These are phyloP conservation scores for Dunckerocampus dactyliophorus DNA, from an alignment of 2,113 vertebrate genomes.

Conservation along the genomic window DNA sequence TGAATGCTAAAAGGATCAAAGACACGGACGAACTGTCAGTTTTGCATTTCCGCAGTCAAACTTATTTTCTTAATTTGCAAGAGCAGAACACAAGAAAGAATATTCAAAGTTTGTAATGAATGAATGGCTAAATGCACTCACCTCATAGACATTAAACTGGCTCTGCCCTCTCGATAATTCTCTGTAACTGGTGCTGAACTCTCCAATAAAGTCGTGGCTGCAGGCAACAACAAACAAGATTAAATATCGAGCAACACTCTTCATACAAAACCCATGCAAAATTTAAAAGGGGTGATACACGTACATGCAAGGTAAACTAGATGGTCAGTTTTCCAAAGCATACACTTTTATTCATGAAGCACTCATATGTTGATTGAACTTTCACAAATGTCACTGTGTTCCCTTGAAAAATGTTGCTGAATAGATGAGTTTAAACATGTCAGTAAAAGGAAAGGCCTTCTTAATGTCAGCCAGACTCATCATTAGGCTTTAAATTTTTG, in stretches of 20 bases:
- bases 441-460: background rate
- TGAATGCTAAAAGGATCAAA: no score
- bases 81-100: background rate
- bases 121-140: slow-evolving; percentile 48
- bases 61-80: background rate
- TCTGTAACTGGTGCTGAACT: slow-evolving; percentile 97
- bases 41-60: background rate
- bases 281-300: background rate
- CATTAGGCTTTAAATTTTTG: slow-evolving; percentile 30
- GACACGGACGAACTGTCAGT: no score
- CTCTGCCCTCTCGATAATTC: slow-evolving; percentile 93
- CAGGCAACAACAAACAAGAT: background rate
- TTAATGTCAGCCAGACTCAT: slow-evolving; percentile 27
- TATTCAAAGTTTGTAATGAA: background rate
- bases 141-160: slow-evolving; percentile 97
- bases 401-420: background rate
- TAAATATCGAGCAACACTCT: background rate
- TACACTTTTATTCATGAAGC: background rate
- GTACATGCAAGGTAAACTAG: background rate
- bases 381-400: slow-evolving; percentile 9
- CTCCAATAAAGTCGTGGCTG: slow-evolving; percentile 96
- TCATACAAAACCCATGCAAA: background rate
- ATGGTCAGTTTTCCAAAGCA: background rate
- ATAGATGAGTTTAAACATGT: slow-evolving; percentile 21
- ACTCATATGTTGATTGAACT: slow-evolving; percentile 4